Percentiles rank a stretch among this genome's conserved stretches.
phyloP scores from a whole-genome alignment of 2,797 vertebrate genomes.

The Lacerta viridis region DNA sequence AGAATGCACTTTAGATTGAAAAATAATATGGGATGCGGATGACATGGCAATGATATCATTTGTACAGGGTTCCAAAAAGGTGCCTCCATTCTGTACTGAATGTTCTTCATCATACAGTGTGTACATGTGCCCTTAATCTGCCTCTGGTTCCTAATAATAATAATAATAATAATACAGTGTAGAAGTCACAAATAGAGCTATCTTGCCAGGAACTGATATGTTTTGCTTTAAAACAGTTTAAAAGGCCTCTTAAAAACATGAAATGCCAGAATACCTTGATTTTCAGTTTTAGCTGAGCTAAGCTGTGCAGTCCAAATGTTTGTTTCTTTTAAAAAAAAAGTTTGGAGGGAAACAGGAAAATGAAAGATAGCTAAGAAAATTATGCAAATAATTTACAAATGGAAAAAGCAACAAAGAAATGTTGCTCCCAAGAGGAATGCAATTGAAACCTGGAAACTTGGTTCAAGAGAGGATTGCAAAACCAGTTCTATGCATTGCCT shows the following conservation, averaged over 20 bases:
- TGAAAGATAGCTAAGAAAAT: conserved; percentile 6
- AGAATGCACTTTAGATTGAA: neutral
- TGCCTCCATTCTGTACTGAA: too few relatives aligned
- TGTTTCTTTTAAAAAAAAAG: neutral
- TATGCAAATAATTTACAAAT: neutral
- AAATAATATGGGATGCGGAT: too few relatives aligned
- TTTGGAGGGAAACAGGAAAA: neutral
- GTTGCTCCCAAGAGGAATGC: neutral
- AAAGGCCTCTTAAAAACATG: neutral
- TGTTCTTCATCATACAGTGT: too few relatives aligned
- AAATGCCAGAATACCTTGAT: neutral
- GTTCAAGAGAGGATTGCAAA: conserved; percentile 9
- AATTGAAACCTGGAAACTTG: conserved; percentile 33
- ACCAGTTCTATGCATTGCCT: conserved; percentile 32
- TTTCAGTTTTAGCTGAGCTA: neutral
- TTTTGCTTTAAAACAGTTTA: neutral
- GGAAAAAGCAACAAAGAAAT: conserved; percentile 41
- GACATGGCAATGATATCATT: too few relatives aligned
- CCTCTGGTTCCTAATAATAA: neutral
- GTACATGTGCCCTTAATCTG: too few relatives aligned
- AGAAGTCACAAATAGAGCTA: neutral
- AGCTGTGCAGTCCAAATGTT: neutral
- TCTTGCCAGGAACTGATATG: neutral
- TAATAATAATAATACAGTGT: neutral
- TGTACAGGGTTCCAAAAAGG: too few relatives aligned